These are phyloP conservation scores for Arremon brunneinucha DNA, from an alignment of 2,797 vertebrate species.

Conservation along the genomic window DNA sequence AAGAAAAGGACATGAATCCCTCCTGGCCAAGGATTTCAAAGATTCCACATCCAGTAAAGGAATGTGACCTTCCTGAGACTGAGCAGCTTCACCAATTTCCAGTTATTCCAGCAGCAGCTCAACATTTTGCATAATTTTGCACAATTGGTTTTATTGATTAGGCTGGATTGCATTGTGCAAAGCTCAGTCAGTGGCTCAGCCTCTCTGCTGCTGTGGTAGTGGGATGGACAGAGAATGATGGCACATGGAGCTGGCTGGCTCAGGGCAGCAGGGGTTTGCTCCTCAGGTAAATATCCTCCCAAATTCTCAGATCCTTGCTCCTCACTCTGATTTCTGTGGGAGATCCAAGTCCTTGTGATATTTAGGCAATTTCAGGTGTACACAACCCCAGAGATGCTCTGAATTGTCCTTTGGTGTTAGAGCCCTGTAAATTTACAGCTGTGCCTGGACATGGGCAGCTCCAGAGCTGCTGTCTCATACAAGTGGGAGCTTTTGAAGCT, in stretches of 20 bases:
- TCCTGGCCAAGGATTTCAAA: not conserved
- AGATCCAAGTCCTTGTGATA: not conserved
- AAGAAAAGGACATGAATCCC: not conserved
- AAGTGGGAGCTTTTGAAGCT: not conserved
- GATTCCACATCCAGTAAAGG: not conserved
- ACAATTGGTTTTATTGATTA: not conserved
- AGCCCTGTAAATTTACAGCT: not conserved
- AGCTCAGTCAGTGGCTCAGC: not conserved
- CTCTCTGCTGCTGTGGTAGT: not conserved
- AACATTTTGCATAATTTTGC: not conserved
- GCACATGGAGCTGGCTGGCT: not conserved
- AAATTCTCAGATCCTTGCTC: not conserved
- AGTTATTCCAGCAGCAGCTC: not conserved
- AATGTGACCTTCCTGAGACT: not conserved
- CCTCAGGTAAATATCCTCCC: not conserved
- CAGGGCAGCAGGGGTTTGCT: not conserved
- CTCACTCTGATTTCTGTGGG: not conserved
- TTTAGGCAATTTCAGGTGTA: not conserved
- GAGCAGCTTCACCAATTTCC: not conserved
- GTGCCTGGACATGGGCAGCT: not conserved
- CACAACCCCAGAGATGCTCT: not conserved
- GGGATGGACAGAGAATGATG: not conserved
- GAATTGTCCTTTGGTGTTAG: not conserved
- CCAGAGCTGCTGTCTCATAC: not conserved
- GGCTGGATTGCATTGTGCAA: not conserved